Evolutionary conservation across 2,888 invertebrate species (phyloP), one percentile per base, ranked within the genome.

Genomic region (Apocheima hispidaria): DNA sequence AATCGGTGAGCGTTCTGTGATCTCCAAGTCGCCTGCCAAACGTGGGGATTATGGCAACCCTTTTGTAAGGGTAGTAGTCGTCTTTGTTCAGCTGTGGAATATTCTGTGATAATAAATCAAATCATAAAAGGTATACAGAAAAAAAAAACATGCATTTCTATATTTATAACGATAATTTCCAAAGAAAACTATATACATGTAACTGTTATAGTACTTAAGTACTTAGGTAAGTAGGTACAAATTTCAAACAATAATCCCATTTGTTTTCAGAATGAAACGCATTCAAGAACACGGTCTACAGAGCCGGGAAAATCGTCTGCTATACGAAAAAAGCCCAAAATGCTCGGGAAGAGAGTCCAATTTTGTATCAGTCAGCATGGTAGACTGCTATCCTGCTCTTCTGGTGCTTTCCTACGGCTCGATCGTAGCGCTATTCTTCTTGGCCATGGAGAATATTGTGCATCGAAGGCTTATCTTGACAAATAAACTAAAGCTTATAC

Each of bases 331-430:
- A 61, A 94, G 94, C 70, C 96, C 96, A 0, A 87, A 87, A 65
- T 96, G 96, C 70, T 83, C 88, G 0, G 94, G 94, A 5, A 94
- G 95, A 69, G 88, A 86, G 35, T 93, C 93, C 0, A 92, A 87
- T 66, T 96, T 96, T 74, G 90, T 96, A 14, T 95, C 94, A 30
- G 96, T 95, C 35, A 94, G 95, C 66, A 90, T 95, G 78, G 93
- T 95, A 0, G 95, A 95, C 73, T 94, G 94, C 66, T 94, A 94
- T 71, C 92, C 92, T 0, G 90, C 90, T 0, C 56, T 92, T 3
- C 70, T 92, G 1, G 84, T 90, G 28, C 65, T 92, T 1, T 77
- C 81, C 0, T 92, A 92, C 65, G 92, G 92, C 23, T 57, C 73
- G 5, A 28, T 86, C 0, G 48, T 83, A 2, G 80, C 91, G n/a